Evolutionary conservation across 1,140 invertebrate genomes (phyloP), one percentile per base, ranked within the genome.

Genomic region (Megathymus violae): DNA sequence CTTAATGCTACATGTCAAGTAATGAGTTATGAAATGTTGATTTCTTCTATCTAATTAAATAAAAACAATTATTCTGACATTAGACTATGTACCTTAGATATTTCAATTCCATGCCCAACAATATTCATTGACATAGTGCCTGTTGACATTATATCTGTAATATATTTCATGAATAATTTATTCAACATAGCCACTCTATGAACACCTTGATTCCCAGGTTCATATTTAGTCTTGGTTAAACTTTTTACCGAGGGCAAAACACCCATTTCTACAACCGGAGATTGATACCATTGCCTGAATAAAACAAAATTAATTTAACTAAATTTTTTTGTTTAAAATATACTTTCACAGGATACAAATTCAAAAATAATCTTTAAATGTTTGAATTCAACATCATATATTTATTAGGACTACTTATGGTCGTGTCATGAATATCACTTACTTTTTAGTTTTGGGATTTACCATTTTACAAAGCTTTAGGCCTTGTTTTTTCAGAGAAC

Each of bases 151-250:
- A 96, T 78, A 71, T 96, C 95, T 0, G 95, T 95, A 11, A 96
- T 94, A 43, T 95, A 89, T 73, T 93, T 93, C 95, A 96, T 96
- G 70, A 96, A 96, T n/a, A 96, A 62, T 85, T 95, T 95, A 80
- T 96, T 96, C 5, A 96, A 78, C 34, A 96, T 93, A 0, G 87
- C 84, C 4, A 93, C 85, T 78, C 95, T 82, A 41, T 92, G 84
- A 1, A 78, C 71, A 5, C 86, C 88, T 40, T 82, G 78, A 50
- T 93, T 92, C 15, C 85, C 85, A 1, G 88, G 87, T 40, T 88
- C 83, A 58, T 79, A 61, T 43, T 81, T 77, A 4, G 75, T 74
- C 67, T 89, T 88, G 1, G 86, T 82, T 16, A 91, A 70, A 50
- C 74, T 86, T 65, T 91, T 90, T 6, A 87, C 50, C 62, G 71